Percentiles rank a stretch among this genome's conserved stretches.
These are phyloP conservation scores for Nycticryphes semicollaris DNA, from an alignment of 2,113 vertebrate genomes.

Conservation along the genomic window DNA sequence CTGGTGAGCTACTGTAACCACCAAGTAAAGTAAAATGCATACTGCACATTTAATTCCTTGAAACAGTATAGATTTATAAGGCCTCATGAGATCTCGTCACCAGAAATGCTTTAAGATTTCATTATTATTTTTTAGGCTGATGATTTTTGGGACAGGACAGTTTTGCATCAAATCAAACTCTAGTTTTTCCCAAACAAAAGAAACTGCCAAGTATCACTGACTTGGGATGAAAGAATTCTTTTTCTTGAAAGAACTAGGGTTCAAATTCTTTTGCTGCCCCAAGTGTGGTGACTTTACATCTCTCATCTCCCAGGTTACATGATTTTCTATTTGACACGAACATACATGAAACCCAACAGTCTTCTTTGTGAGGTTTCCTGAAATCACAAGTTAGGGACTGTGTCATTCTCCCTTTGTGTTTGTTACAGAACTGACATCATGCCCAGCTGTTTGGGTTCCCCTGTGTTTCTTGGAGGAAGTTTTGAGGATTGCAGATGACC, in stretches of 20 bases:
- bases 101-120: neutral
- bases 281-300: neutral
- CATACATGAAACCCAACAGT: neutral
- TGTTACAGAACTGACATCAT: neutral
- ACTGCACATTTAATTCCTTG: neutral
- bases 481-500: neutral
- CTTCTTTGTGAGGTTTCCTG: neutral
- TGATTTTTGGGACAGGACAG: neutral
- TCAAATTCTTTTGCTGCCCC: neutral
- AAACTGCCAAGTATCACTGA: neutral
- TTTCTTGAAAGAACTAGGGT: neutral
- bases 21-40: neutral
- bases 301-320: neutral
- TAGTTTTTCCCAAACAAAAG: neutral
- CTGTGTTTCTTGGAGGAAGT: neutral
- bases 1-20: neutral
- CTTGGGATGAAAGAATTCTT: neutral
- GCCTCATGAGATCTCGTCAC: neutral
- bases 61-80: neutral
- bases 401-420: neutral
- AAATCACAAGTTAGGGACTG: neutral
- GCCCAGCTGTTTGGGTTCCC: neutral
- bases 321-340: neutral
- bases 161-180: neutral
- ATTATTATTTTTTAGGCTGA: neutral